Percentiles rank a stretch among this genome's conserved stretches.
Conservation (phyloP, 2,888 invertebrate genomes). For the Bursaphelenchus okinawaensis region DNA sequence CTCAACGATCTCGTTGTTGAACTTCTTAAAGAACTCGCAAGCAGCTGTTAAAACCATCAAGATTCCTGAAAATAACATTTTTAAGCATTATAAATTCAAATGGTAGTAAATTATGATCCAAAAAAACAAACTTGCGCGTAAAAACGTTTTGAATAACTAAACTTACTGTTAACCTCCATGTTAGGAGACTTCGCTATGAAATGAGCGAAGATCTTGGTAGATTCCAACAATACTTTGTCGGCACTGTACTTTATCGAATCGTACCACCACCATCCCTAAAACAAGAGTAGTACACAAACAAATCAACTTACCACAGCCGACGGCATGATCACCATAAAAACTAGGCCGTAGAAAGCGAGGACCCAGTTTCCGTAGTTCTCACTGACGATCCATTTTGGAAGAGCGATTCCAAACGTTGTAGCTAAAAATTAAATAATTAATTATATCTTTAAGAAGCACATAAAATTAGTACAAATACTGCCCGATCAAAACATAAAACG, state of each 20-base stretch:
- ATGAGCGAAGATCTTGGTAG: conserved; percentile 90
- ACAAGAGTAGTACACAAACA: not conserved
- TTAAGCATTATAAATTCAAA: too few relatives aligned
- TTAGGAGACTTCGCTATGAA: conserved; percentile 92
- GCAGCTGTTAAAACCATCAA: conserved; percentile 94
- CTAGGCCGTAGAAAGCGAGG: conserved; percentile 82
- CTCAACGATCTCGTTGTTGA: conserved; percentile 88
- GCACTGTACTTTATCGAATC: conserved; percentile 95
- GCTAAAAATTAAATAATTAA: conserved; percentile 63
- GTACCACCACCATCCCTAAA: conserved; percentile 93
- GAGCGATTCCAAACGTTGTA: conserved; percentile 96
- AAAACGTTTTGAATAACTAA: conserved; percentile 4
- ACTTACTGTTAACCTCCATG: conserved; percentile 80
- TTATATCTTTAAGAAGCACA: conserved; percentile 17
- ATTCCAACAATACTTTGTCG: conserved; percentile 84
- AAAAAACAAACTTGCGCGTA: not conserved
- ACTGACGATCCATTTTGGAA: conserved; percentile 99
- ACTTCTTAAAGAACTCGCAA: conserved; percentile 85
- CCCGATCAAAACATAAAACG: conserved; percentile 2
- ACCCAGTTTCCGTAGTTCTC: conserved; percentile 97
- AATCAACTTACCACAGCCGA: conserved; percentile 64
- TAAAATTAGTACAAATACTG: too few relatives aligned
- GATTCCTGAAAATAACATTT: conserved; percentile 66
- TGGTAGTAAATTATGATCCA: not conserved
- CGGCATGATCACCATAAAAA: conserved; percentile 90